Evolutionary conservation across 2,888 invertebrate genomes (phyloP).

Genomic region (Flabesymbios commensalis): DNA sequence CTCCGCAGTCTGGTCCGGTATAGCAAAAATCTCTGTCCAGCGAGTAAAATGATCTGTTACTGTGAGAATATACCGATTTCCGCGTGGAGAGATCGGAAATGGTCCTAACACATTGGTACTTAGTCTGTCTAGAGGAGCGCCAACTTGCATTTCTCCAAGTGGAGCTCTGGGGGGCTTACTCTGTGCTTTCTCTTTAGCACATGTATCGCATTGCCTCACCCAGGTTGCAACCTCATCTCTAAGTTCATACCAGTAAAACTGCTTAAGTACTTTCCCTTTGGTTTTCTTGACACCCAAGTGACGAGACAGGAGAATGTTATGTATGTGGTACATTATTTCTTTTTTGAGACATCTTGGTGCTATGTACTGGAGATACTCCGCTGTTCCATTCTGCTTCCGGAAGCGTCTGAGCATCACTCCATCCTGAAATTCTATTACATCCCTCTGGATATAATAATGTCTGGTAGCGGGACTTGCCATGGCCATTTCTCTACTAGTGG

Average conservation of each 20-base stretch:
- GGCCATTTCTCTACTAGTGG: constrained; percentile 1
- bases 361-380: constrained; percentile 2
- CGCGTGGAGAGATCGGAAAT: constrained; percentile 24
- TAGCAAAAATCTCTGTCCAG: constrained; percentile 26
- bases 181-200: constrained; percentile 19
- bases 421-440: constrained; percentile 5
- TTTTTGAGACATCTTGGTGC: constrained; percentile 10
- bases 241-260: constrained; percentile 25
- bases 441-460: constrained; percentile 12
- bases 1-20: constrained; percentile 27
- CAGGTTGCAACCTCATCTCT: constrained; percentile 18
- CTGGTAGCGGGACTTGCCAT: constrained; percentile 1
- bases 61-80: constrained; percentile 31
- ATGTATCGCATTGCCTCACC: constrained; percentile 24
- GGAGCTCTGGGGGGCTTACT: constrained; percentile 14
- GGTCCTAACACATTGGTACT: constrained; percentile 30
- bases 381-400: constrained; percentile 6
- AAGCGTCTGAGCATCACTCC: constrained; percentile 16
- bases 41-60: constrained; percentile 32
- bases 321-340: constrained; percentile 15
- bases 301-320: constrained; percentile 15
- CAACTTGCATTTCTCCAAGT: constrained; percentile 19
- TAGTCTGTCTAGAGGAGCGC: constrained; percentile 25
- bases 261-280: constrained; percentile 6
- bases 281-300: constrained; percentile 28